A percentile compares a stretch with the other conserved stretches of the same genome.
These are phyloP conservation scores for Spilosoma lubricipeda DNA, from an alignment of 2,888 invertebrate species.

Conservation along the genomic window DNA sequence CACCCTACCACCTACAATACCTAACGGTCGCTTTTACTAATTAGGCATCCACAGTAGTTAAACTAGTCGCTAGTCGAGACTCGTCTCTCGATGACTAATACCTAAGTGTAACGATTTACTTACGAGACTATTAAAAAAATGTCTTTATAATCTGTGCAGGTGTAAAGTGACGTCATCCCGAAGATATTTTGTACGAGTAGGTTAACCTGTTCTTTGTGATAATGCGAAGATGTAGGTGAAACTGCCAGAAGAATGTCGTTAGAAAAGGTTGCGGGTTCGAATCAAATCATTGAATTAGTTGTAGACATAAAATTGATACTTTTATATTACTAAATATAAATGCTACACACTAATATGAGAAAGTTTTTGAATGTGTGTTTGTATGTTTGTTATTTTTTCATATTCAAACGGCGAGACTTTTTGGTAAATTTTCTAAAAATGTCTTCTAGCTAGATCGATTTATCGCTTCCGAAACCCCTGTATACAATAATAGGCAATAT, in stretches of 20 bases:
- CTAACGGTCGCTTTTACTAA: background rate
- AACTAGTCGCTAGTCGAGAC: background rate
- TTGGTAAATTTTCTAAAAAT: too few relatives aligned
- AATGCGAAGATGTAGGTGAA: background rate
- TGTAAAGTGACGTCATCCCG: background rate
- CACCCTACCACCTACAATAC: background rate
- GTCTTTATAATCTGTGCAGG: background rate
- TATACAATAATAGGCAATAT: too few relatives aligned
- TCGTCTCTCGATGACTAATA: constrained; percentile 7
- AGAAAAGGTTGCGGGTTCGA: background rate
- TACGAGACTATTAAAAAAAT: background rate
- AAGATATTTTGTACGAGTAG: constrained; percentile 2
- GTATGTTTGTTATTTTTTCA: too few relatives aligned
- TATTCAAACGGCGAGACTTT: too few relatives aligned
- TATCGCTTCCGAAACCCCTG: too few relatives aligned
- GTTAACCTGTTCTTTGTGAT: constrained; percentile 8
- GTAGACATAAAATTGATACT: background rate
- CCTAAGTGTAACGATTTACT: background rate
- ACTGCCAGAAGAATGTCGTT: background rate
- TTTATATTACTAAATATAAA: too few relatives aligned
- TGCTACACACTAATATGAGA: too few relatives aligned
- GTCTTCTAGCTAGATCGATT: too few relatives aligned
- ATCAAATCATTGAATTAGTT: background rate
- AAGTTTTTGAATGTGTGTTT: too few relatives aligned
- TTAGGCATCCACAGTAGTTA: background rate